Conservation (phyloP, 2,888 invertebrate species). For the Pedicia rivosa region DNA sequence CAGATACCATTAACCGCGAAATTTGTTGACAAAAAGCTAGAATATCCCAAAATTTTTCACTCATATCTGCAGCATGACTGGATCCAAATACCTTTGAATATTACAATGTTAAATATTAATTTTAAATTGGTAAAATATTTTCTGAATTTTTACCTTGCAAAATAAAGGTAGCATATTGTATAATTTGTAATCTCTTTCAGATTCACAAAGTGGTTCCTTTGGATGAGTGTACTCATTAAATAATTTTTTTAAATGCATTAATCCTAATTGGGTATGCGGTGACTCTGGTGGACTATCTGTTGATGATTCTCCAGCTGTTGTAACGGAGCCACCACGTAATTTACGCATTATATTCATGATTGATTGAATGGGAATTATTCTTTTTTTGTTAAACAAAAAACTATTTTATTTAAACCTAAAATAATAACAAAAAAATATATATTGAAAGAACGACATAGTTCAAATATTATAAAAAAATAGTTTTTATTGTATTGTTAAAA, state of each 20-base stretch:
- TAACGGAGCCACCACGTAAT: conserved; percentile 45
- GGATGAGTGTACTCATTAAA: conserved; percentile 92
- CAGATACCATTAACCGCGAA: conserved; percentile 90
- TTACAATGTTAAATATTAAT: conserved; percentile 12
- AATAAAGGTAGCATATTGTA: conserved; percentile 97
- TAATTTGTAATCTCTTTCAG: conserved; percentile 79
- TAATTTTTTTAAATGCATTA: conserved; percentile 91
- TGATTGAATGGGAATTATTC: background rate
- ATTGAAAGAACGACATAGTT: background rate
- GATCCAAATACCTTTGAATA: conserved; percentile 76
- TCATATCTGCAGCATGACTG: conserved; percentile 89
- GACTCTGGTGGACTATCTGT: conserved; percentile 30
- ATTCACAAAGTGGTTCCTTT: conserved; percentile 58
- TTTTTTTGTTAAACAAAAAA: background rate
- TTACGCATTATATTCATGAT: conserved; percentile 89
- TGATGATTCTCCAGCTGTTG: conserved; percentile 23
- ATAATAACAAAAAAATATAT: background rate
- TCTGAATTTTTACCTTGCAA: no score
- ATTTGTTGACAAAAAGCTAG: conserved; percentile 88
- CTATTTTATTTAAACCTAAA: background rate
- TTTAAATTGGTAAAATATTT: conserved; percentile 28
- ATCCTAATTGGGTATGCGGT: conserved; percentile 73
- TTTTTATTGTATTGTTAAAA: background rate
- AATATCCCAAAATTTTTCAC: conserved; percentile 94
- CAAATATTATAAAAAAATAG: conserved; percentile 1